Base-by-base conservation (phyloP, 2,888 invertebrate genomes). In the Iphiclides podalirius region DNA sequence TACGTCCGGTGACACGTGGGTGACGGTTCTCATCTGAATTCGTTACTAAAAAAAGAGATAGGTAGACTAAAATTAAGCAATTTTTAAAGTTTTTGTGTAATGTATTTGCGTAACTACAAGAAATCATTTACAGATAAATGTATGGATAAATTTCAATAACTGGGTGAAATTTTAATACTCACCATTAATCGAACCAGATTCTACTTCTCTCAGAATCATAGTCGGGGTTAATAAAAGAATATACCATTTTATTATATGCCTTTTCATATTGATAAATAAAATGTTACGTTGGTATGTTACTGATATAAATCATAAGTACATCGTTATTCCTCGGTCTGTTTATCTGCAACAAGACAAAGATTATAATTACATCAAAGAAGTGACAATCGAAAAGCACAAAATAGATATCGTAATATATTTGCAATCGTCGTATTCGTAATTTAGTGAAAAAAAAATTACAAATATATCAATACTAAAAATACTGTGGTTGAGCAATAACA, bases 1-100 rank as follows among this genome's bases (percentile, higher is more conserved):
- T 78, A 41, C 84, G 73, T 11, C 79, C 78, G 15, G 33, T 60
- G 9, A 58, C 61, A 20, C 62, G 55, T 17, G 57, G 55, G 41
- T 52, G 53, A 6, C 61, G 59, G 52, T 6, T 38, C 15, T 53
- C 55, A 15, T 40, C 41, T 35, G 13, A 15, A 23, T 16, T 6
- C 8, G 26, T 16, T 34, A 4, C 47, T 45, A 12, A 38, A 44
- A 44, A 4, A 4, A 17, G 4, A 20, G 1, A 15, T 11, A 40
- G 1, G 8, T 6, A 8, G 9, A 8, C 1, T 8, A 26, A 1
- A 6, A 26, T 8, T 26, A 26, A 8, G 6, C 9, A 26, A 26
- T 9, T 26, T 7, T 8, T 26, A 20, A 6, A 20, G 6, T 20
- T 20, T 20, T 20, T 4, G 6, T 20, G 3, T 20, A 20, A 20